Conservation (phyloP, 2,113 vertebrate genomes). For the Paramormyrops kingsleyae region DNA sequence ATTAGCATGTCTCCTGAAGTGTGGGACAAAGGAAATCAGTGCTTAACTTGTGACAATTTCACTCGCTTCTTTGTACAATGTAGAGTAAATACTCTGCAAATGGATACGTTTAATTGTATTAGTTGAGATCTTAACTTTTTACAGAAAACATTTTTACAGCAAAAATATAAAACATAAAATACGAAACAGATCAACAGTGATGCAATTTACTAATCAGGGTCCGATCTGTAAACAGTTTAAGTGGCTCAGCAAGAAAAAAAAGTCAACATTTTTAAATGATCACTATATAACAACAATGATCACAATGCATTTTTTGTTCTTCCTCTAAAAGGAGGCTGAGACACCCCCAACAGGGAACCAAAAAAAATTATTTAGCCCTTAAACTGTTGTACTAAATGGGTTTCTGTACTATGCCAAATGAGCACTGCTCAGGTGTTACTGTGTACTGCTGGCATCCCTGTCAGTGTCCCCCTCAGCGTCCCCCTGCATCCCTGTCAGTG, state of each 20-base stretch:
- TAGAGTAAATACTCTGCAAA: not conserved
- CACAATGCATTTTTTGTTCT: not conserved
- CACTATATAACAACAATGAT: not conserved
- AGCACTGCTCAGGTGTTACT: not conserved
- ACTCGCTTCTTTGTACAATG: not conserved
- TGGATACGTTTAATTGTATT: conserved; percentile 10
- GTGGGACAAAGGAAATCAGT: not conserved
- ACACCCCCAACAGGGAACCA: not conserved
- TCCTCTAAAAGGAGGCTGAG: not conserved
- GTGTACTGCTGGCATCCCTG: not conserved
- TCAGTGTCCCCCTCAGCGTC: not conserved
- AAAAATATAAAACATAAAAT: conserved; percentile 9
- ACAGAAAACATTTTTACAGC: conserved; percentile 19
- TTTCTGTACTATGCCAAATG: conserved; percentile 25
- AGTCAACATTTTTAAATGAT: not conserved
- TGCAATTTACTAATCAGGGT: not conserved
- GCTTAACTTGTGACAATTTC: not conserved
- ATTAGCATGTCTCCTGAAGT: not conserved
- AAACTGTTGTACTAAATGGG: conserved; percentile 25
- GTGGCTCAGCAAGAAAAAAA: conserved; percentile 6
- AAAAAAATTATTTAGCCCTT: conserved; percentile 16
- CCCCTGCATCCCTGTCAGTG: not conserved
- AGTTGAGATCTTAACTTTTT: conserved; percentile 12
- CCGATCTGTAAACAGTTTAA: conserved; percentile 2
- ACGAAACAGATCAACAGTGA: not conserved